A percentile compares a stretch with the other conserved stretches of the same genome.
Conservation (phyloP, 2,113 vertebrate genomes). For the Chiloscyllium plagiosum region DNA sequence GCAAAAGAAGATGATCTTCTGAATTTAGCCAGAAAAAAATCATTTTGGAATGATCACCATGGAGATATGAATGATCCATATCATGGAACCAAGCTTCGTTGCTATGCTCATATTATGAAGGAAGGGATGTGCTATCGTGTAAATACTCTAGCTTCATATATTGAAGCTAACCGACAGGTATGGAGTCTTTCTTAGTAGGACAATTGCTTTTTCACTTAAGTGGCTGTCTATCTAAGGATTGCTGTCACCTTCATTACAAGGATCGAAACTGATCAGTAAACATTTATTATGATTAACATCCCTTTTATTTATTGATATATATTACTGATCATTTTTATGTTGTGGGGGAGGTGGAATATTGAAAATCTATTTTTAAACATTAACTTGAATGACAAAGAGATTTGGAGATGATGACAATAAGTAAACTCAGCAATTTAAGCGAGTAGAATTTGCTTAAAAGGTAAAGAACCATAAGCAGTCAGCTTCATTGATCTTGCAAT, state of each 20-base stretch:
- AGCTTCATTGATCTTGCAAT: neutral
- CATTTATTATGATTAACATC: neutral
- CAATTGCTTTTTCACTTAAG: neutral
- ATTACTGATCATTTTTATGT: neutral
- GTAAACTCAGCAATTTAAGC: neutral
- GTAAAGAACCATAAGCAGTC: neutral
- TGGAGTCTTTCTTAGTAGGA: constrained; percentile 43
- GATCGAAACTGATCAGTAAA: neutral
- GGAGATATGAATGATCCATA: constrained; percentile 80
- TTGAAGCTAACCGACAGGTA: constrained; percentile 91
- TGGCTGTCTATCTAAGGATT: neutral
- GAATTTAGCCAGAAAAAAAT: constrained; percentile 70
- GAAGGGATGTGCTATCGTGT: constrained; percentile 85
- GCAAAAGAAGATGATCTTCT: constrained; percentile 68
- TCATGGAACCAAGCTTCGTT: constrained; percentile 76
- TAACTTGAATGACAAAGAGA: neutral
- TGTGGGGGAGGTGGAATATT: neutral
- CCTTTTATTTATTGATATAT: neutral
- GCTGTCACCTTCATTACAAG: neutral
- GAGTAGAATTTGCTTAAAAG: neutral
- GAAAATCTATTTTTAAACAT: neutral
- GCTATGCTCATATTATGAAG: constrained; percentile 90
- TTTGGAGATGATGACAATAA: neutral
- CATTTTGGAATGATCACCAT: constrained; percentile 85
- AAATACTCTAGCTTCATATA: constrained; percentile 83